Evolutionary conservation across 2,888 invertebrate species (phyloP).

Genomic region (Thalpophila matura): DNA sequence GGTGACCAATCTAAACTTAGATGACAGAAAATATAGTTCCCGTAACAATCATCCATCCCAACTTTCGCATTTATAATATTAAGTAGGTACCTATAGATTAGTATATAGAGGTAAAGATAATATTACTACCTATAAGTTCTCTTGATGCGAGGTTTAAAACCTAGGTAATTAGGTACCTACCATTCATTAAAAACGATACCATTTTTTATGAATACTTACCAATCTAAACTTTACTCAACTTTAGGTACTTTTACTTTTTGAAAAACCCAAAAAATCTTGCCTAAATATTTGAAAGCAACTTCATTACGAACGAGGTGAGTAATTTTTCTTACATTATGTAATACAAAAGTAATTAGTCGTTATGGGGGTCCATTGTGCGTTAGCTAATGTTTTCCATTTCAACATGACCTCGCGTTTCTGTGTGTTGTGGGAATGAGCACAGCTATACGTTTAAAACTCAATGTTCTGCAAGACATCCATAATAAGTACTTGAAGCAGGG

Average conservation of each 20-base stretch:
- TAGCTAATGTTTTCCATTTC: conserved; percentile 74
- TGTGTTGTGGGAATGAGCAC: conserved; percentile 76
- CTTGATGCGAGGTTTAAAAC: too few relatives aligned
- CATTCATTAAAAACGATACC: too few relatives aligned
- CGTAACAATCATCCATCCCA: too few relatives aligned
- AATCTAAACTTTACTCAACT: background rate
- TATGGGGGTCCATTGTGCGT: conserved; percentile 71
- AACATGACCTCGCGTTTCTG: conserved; percentile 70
- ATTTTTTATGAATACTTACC: too few relatives aligned
- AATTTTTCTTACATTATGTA: conserved; percentile 62
- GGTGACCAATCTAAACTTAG: too few relatives aligned
- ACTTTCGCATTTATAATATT: too few relatives aligned
- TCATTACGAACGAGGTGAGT: conserved; percentile 36
- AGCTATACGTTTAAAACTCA: conserved; percentile 56
- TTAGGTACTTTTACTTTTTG: background rate
- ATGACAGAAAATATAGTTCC: too few relatives aligned
- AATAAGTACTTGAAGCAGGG: conserved; percentile 52
- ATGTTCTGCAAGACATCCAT: conserved; percentile 47
- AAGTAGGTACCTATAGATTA: too few relatives aligned
- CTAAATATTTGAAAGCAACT: conserved; percentile 12
- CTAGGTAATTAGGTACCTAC: too few relatives aligned
- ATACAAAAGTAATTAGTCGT: conserved; percentile 64
- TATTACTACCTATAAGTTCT: too few relatives aligned
- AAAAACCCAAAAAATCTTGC: background rate
- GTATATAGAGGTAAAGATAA: too few relatives aligned